Percentiles rank a stretch among this genome's conserved stretches.
These are phyloP conservation scores for Alouatta caraya DNA, from an alignment of 2,797 vertebrate species.

Conservation along the genomic window DNA sequence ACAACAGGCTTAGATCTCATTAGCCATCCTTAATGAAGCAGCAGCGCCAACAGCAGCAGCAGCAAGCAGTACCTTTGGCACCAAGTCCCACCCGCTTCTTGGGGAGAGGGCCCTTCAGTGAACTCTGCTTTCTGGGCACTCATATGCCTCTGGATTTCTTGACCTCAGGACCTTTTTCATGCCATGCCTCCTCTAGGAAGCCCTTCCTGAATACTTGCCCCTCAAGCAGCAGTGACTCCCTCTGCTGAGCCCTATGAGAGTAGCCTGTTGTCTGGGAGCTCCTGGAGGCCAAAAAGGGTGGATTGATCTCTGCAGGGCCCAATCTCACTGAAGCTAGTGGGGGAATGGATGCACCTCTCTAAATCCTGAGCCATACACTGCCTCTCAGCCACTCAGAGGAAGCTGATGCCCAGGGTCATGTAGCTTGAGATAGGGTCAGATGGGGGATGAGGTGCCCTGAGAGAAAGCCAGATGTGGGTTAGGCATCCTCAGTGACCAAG, in stretches of 20 bases:
- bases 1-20: slow-evolving; percentile 41
- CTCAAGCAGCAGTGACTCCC: background rate
- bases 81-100: background rate
- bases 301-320: background rate
- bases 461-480: background rate
- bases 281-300: background rate
- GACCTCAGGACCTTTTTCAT: background rate
- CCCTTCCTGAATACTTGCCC: background rate
- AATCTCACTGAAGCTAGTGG: background rate
- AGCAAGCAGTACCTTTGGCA: background rate
- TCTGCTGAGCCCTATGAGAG: background rate
- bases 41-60: background rate
- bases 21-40: slow-evolving; percentile 41
- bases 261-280: background rate
- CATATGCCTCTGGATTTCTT: background rate
- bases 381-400: background rate
- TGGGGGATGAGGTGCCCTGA: background rate
- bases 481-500: background rate
- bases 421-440: background rate
- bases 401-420: background rate
- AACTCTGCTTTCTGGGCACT: background rate
- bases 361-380: background rate
- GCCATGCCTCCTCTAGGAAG: background rate
- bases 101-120: background rate
- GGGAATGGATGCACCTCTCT: background rate